A percentile compares a stretch with the other conserved stretches of the same genome.
These are phyloP conservation scores for Isurus oxyrinchus DNA, from an alignment of 2,113 vertebrate species.

Conservation along the genomic window DNA sequence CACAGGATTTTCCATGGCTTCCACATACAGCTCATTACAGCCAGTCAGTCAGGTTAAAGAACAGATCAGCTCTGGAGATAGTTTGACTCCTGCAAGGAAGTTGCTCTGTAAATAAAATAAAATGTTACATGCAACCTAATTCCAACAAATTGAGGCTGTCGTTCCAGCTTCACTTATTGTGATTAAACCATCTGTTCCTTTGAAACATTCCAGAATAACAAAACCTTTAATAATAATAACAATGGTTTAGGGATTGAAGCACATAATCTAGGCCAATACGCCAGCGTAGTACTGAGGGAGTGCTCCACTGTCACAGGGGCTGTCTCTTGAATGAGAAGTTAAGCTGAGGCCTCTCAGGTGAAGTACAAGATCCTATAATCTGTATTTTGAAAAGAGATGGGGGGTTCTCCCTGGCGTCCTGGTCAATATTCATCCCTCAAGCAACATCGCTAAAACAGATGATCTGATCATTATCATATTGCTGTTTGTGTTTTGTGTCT, in stretches of 20 bases:
- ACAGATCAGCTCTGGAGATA: not conserved
- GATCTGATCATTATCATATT: not conserved
- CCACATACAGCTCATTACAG: not conserved
- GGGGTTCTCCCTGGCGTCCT: not conserved
- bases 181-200: slow-evolving; percentile 5
- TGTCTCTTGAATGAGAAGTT: not conserved
- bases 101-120: not conserved
- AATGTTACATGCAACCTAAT: not conserved
- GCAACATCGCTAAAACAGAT: not conserved
- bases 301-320: not conserved
- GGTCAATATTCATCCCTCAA: not conserved
- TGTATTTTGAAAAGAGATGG: not conserved
- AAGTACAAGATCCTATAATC: not conserved
- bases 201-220: not conserved
- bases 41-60: not conserved
- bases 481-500: not conserved
- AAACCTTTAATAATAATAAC: not conserved
- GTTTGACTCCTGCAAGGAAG: not conserved
- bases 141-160: not conserved
- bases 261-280: not conserved
- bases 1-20: not conserved
- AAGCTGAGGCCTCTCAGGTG: not conserved
- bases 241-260: not conserved
- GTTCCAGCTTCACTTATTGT: not conserved
- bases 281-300: not conserved